Percentiles rank a stretch among this genome's conserved stretches.
Evolutionary conservation across 2,113 vertebrate genomes (phyloP).

Genomic region (Lycocorax pyrrhopterus): DNA sequence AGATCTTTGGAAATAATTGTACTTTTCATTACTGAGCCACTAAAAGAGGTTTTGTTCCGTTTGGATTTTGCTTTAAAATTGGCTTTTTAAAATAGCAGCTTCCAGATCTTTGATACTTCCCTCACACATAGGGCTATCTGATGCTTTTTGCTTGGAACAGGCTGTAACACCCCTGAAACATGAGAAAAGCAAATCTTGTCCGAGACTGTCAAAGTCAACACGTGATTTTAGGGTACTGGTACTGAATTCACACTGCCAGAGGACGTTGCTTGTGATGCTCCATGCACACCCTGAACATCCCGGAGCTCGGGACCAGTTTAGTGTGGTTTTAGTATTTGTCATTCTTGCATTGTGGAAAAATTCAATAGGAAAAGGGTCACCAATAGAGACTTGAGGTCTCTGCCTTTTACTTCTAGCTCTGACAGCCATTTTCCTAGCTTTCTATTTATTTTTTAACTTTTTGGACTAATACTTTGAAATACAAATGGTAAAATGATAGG

Average conservation of each 20-base stretch:
- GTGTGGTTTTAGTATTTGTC: neutral
- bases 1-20: neutral
- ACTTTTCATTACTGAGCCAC: neutral
- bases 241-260: neutral
- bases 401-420: neutral
- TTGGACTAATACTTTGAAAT: neutral
- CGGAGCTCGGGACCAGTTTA: neutral
- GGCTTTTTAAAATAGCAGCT: neutral
- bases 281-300: neutral
- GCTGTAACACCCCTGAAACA: neutral
- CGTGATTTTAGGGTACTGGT: neutral
- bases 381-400: neutral
- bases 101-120: neutral
- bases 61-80: neutral
- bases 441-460: neutral
- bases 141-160: neutral
- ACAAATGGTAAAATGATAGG: rapidly evolving
- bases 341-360: neutral
- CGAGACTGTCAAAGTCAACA: neutral
- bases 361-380: neutral
- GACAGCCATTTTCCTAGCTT: neutral
- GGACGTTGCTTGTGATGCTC: rapidly evolving
- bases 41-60: neutral
- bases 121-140: rapidly evolving
- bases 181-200: neutral